phyloP scores from a whole-genome alignment of 1,140 invertebrate genomes.

The Cheumatopsyche charites region DNA sequence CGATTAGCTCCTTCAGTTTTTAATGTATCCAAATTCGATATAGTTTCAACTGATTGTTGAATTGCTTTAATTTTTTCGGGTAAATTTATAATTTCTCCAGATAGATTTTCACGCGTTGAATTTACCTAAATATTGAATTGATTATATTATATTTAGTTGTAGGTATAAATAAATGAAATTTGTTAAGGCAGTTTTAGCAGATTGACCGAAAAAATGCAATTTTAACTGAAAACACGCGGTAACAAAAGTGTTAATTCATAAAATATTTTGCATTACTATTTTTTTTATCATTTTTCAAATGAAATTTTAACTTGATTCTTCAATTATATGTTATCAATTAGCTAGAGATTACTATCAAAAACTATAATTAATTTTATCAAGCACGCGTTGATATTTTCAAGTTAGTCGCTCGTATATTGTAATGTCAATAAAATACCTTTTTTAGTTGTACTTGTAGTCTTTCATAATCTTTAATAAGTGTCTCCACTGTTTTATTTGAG shows the following conservation, averaged over 20 bases:
- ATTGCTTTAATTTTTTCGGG: constrained; percentile 59
- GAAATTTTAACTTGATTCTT: too few species aligned
- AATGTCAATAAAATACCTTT: constrained; percentile 51
- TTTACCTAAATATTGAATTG: constrained; percentile 51
- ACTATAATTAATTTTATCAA: too few species aligned
- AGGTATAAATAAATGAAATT: not conserved
- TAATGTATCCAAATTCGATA: constrained; percentile 59
- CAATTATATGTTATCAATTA: too few species aligned
- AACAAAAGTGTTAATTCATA: not conserved
- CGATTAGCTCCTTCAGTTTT: constrained; percentile 54
- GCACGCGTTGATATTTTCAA: too few species aligned
- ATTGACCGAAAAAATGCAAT: constrained; percentile 1
- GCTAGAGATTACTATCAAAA: too few species aligned
- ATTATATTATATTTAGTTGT: not conserved
- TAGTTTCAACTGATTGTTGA: constrained; percentile 56
- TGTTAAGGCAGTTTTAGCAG: not conserved
- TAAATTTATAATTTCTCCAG: constrained; percentile 57
- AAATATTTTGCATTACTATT: too few species aligned
- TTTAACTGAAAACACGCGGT: not conserved
- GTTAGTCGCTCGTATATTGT: not conserved
- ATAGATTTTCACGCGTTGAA: constrained; percentile 56
- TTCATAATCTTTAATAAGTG: constrained; percentile 58
- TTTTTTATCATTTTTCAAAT: too few species aligned
- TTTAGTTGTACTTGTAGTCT: constrained; percentile 58
- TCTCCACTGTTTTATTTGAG: constrained; percentile 54